Conservation (phyloP, 2,888 invertebrate species). For the Choreutis nemorana region DNA sequence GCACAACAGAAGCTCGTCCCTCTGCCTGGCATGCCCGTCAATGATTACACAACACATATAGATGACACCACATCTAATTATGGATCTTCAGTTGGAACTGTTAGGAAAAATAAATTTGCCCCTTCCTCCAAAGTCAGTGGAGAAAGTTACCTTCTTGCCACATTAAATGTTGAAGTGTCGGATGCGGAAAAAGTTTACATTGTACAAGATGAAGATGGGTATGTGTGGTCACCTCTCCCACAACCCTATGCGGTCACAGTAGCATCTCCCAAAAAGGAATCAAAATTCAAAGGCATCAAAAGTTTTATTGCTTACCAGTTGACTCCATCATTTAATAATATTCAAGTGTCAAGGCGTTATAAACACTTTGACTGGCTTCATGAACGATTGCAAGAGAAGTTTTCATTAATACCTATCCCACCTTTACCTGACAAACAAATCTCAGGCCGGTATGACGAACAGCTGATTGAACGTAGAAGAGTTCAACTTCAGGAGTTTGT, state of each 20-base stretch:
- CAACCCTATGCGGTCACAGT: constrained; percentile 86
- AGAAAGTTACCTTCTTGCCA: constrained; percentile 88
- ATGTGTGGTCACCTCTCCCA: constrained; percentile 78
- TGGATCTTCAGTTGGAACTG: constrained; percentile 68
- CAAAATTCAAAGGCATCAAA: constrained; percentile 96
- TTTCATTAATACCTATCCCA: constrained; percentile 93
- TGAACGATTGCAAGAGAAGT: constrained; percentile 92
- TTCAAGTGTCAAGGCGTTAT: constrained; percentile 93
- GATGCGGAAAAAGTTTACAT: constrained; percentile 78
- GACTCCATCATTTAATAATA: constrained; percentile 93
- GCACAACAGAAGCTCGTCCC: constrained; percentile 44
- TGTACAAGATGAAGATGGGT: constrained; percentile 75
- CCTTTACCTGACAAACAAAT: constrained; percentile 98
- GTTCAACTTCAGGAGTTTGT: constrained; percentile 96
- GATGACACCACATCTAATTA: constrained; percentile 65
- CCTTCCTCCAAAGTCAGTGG: constrained; percentile 90
- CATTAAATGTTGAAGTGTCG: constrained; percentile 72
- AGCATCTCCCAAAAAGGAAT: constrained; percentile 96
- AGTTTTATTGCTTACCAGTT: constrained; percentile 97
- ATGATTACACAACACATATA: constrained; percentile 47
- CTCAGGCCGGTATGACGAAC: constrained; percentile 95
- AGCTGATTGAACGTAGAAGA: constrained; percentile 93
- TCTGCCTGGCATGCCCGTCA: constrained; percentile 59
- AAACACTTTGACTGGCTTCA: constrained; percentile 99
- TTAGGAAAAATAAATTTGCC: constrained; percentile 83